Conservation (phyloP, 2,888 invertebrate genomes). For the Catotricha subobsoleta region DNA sequence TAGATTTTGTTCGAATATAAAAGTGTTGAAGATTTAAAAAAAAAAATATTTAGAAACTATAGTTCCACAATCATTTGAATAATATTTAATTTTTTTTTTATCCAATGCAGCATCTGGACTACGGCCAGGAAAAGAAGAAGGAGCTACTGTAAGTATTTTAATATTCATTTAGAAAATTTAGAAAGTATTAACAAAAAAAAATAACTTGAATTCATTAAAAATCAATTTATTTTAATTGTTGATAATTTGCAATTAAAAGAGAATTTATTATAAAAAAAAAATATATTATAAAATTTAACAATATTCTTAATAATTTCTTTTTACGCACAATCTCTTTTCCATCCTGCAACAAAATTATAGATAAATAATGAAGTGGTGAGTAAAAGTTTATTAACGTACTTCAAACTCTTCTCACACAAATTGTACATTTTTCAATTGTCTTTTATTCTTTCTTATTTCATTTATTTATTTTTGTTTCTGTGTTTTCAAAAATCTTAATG, state of each 20-base stretch:
- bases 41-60: no score
- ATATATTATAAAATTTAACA: neutral
- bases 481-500: no score
- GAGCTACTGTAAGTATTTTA: conserved; percentile 36
- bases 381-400: neutral
- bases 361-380: conserved; percentile 6
- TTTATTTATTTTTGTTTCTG: conserved; percentile 6
- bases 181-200: neutral
- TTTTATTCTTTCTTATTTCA: neutral
- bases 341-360: neutral
- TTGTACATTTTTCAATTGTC: neutral
- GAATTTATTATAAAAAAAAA: no score
- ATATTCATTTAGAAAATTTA: neutral
- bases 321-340: neutral
- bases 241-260: no score
- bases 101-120: conserved; percentile 87
- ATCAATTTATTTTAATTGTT: no score
- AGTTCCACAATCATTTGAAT: no score
- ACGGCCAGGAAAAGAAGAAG: conserved; percentile 69
- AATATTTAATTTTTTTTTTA: no score
- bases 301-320: neutral
- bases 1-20: no score
- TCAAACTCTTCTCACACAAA: neutral
- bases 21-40: no score
- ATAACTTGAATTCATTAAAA: no score